These are phyloP conservation scores for Martes martes DNA, from an alignment of 2,113 vertebrate genomes.

Conservation along the genomic window DNA sequence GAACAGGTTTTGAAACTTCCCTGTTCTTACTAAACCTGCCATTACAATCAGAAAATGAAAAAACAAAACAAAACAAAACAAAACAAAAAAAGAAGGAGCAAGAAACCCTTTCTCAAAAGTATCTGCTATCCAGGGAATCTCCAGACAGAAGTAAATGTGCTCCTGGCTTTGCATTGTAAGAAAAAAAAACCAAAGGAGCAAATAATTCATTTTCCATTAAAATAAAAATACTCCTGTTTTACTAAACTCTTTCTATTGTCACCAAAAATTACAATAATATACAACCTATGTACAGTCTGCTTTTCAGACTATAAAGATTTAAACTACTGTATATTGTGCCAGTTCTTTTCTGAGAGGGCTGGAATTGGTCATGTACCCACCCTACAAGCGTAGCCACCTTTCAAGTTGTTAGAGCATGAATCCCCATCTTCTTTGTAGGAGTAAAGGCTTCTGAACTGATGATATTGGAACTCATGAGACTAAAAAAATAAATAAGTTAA, in stretches of 20 bases:
- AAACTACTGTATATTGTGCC: not conserved
- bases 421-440: not conserved
- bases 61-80: not conserved
- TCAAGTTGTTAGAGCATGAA: not conserved
- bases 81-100: not conserved
- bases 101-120: not conserved
- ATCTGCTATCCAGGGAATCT: not conserved
- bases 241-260: not conserved
- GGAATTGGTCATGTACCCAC: not conserved
- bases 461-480: not conserved
- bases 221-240: not conserved
- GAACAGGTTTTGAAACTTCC: not conserved
- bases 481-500: not conserved
- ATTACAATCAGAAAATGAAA: not conserved
- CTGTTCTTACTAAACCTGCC: not conserved
- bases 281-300: not conserved
- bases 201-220: not conserved
- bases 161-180: not conserved
- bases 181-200: slow-evolving; percentile 12
- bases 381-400: accelerated
- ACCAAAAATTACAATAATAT: not conserved
- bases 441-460: not conserved
- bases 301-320: not conserved
- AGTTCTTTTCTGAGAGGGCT: not conserved
- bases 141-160: not conserved